Evolutionary conservation across 2,797 vertebrate genomes (phyloP).

Genomic region (Champsocephalus gunnari): DNA sequence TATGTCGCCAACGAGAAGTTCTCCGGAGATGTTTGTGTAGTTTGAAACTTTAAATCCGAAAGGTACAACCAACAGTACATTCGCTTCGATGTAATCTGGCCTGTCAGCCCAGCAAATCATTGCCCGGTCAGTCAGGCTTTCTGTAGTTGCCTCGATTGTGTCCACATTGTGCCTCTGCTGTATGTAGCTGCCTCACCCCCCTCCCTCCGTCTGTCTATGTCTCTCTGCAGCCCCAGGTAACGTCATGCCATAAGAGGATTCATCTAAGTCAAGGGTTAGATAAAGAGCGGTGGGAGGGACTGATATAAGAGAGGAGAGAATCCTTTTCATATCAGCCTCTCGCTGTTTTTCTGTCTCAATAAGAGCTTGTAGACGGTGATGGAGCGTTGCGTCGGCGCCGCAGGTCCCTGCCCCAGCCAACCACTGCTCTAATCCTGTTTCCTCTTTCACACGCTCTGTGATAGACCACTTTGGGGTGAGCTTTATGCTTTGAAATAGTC

Average conservation of each 20-base stretch:
- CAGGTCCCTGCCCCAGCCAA: constrained; percentile 62
- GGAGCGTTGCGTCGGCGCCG: constrained; percentile 52
- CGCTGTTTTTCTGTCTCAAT: constrained; percentile 52
- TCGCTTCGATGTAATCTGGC: constrained; percentile 8
- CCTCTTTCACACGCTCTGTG: constrained; percentile 56
- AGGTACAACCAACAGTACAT: background rate
- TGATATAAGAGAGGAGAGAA: constrained; percentile 57
- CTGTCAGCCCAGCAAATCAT: constrained; percentile 17
- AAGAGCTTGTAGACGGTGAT: constrained; percentile 51
- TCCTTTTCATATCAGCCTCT: constrained; percentile 64
- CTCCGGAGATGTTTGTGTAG: background rate
- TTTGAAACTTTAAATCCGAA: background rate
- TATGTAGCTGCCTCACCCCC: background rate
- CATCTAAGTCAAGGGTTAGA: constrained; percentile 72
- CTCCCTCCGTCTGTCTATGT: constrained; percentile 37
- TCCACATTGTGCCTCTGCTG: constrained; percentile 16
- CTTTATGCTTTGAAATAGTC: constrained; percentile 65
- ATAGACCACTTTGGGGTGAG: constrained; percentile 56
- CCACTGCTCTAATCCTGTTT: constrained; percentile 74
- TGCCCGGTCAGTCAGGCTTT: constrained; percentile 18
- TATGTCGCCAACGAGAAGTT: background rate
- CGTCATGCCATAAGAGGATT: constrained; percentile 74
- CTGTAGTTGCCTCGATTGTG: constrained; percentile 3
- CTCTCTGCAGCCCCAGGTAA: constrained; percentile 59
- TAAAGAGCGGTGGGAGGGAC: constrained; percentile 70